phyloP scores from a whole-genome alignment of 2,113 vertebrate species.

The Rhinoderma darwinii region DNA sequence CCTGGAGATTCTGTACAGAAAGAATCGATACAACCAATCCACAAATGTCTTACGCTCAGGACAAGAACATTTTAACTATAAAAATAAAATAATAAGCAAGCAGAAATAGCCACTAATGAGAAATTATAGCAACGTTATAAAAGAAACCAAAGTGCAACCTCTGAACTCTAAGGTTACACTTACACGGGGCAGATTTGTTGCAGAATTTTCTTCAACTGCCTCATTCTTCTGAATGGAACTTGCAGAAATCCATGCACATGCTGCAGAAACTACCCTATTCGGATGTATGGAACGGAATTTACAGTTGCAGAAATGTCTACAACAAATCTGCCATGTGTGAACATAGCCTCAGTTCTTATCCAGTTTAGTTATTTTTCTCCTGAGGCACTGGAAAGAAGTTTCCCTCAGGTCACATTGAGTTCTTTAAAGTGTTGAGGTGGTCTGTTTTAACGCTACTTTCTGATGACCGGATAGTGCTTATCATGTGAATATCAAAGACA shows the following conservation, averaged over 20 bases:
- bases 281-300: no score
- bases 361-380: neutral
- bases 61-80: neutral
- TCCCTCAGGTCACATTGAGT: neutral
- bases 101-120: neutral
- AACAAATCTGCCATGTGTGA: no score
- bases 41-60: neutral
- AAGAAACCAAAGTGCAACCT: neutral
- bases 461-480: neutral
- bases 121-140: neutral
- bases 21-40: neutral
- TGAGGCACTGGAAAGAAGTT: neutral
- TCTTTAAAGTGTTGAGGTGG: neutral
- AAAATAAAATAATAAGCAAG: neutral
- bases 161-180: neutral
- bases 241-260: no score
- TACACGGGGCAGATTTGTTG: no score
- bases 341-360: no score
- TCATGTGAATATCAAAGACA: neutral
- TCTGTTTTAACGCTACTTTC: neutral
- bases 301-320: no score
- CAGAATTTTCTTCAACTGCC: no score
- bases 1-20: neutral
- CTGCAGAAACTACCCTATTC: no score
- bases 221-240: no score